Evolutionary conservation across 2,113 vertebrate genomes (phyloP), one percentile per base, ranked within the genome.

Genomic region (Gracilinanus agilis): DNA sequence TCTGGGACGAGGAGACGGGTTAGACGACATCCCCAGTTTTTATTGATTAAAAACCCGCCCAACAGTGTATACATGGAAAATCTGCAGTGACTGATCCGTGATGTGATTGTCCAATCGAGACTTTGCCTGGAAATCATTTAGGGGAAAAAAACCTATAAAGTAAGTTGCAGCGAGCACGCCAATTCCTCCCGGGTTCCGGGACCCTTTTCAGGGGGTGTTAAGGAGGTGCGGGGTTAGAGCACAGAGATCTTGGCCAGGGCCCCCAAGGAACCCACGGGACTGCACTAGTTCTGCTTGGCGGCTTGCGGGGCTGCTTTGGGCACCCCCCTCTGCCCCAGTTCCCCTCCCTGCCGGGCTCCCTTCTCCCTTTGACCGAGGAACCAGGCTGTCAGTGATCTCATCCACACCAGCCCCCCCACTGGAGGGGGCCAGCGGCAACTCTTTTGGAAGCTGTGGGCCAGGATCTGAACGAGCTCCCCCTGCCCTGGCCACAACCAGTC

Each of bases 61-160:
- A 98, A 97, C 98, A 98, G 95, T 34, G 91, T 94, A 97, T 98
- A 96, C 94, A 89, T 88, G 95, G 97, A 95, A 96, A 97, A 96
- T 96, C 91, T 97, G 93, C 29, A 96, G 97, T 97, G 96, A 98
- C 95, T 98, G 96, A 97, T 58, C 96, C 94, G 96, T 97, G 97
- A 98, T 10, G 97, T 97, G 98, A 98, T 98, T 98, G 98, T 97
- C 98, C 97, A 27, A 90, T 95, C 53, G 92, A 97, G 97, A 94
- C 96, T 98, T 90, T 90, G 93, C 96, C 96, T 97, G 96, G 96
- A 96, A 98, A 97, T 96, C 24, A 0, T 90, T 96, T 96, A 96
- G 97, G 97, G 97, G 95, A 97, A 97, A 56, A 58, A 96, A 96
- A 94, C 93, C 93, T 96, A 90, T 92, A 90, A 95, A 95, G 96